These are phyloP conservation scores for Lasioglossum albipes DNA, from an alignment of 1,140 invertebrate genomes.

Conservation along the genomic window DNA sequence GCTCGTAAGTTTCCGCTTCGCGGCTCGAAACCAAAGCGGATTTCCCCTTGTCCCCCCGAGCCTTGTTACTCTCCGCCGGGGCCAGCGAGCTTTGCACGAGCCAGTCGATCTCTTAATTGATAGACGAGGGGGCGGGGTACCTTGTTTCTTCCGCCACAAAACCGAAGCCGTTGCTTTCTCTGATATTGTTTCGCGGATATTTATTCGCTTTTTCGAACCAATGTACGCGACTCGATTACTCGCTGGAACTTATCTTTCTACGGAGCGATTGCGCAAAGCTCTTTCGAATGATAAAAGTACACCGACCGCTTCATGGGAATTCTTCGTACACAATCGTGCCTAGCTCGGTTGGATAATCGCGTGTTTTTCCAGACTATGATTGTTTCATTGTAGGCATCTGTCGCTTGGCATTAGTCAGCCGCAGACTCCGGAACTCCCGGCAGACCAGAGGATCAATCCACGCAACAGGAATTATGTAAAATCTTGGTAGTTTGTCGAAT, in stretches of 20 bases:
- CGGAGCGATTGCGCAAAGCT: background rate
- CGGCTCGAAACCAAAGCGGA: conserved; percentile 40
- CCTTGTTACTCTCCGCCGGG: conserved; percentile 6
- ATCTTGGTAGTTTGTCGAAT: too few relatives aligned
- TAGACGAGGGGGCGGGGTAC: conserved; percentile 22
- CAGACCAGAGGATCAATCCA: too few relatives aligned
- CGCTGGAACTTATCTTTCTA: background rate
- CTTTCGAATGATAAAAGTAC: too few relatives aligned
- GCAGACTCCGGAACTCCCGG: too few relatives aligned
- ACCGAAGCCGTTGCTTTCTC: background rate
- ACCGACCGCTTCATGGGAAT: too few relatives aligned
- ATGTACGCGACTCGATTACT: background rate
- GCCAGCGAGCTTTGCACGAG: background rate
- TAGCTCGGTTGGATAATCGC: too few relatives aligned
- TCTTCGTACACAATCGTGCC: too few relatives aligned
- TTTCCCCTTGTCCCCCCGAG: conserved; percentile 6
- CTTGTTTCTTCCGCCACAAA: background rate
- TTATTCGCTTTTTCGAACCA: background rate
- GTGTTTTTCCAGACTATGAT: too few relatives aligned
- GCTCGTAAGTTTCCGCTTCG: conserved; percentile 57
- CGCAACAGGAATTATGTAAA: too few relatives aligned
- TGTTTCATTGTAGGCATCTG: too few relatives aligned
- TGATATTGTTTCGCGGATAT: background rate
- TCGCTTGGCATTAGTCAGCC: too few relatives aligned
- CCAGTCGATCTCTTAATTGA: conserved; percentile 53